Conservation (phyloP, 35 echinoderm and acorn worm genomes). For the Holothuria glaberrima region DNA sequence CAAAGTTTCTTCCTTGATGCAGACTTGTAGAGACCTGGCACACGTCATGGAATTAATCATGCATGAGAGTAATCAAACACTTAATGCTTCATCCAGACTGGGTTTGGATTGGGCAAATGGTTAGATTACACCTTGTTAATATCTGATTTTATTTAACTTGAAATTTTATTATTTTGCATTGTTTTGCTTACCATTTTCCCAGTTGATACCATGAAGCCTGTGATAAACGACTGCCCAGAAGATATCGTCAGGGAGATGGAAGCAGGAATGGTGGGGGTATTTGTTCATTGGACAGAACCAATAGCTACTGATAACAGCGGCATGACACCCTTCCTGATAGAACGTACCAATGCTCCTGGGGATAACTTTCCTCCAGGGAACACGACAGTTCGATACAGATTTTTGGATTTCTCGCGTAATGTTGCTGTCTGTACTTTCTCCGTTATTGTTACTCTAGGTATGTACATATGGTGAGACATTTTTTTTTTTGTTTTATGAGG, state of each 20-base stretch:
- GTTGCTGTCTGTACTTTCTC: not conserved
- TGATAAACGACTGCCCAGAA: not conserved
- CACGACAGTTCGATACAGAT: constrained; percentile 12
- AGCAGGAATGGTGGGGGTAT: not conserved
- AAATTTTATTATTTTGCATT: not conserved
- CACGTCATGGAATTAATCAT: too few species aligned
- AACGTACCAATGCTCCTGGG: not conserved
- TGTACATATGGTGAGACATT: not conserved
- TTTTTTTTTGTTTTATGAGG: too few species aligned
- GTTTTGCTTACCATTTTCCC: not conserved
- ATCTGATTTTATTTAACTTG: too few species aligned
- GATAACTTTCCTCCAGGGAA: not conserved
- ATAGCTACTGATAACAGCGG: constrained; percentile 8
- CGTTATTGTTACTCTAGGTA: constrained; percentile 11
- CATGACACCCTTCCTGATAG: not conserved
- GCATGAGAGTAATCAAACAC: too few species aligned
- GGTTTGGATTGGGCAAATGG: too few species aligned
- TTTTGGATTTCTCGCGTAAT: not conserved
- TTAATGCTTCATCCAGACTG: too few species aligned
- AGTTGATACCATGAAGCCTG: constrained; percentile 33
- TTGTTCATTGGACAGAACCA: constrained; percentile 8
- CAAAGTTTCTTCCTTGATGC: not conserved
- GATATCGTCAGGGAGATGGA: constrained; percentile 12
- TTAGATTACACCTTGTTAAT: too few species aligned
- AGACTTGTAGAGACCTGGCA: too few species aligned